A percentile compares a stretch with the other conserved stretches of the same genome.
These are phyloP conservation scores for Actinia tenebrosa DNA, from an alignment of 64 coral and sea anemone genomes.

Conservation along the genomic window DNA sequence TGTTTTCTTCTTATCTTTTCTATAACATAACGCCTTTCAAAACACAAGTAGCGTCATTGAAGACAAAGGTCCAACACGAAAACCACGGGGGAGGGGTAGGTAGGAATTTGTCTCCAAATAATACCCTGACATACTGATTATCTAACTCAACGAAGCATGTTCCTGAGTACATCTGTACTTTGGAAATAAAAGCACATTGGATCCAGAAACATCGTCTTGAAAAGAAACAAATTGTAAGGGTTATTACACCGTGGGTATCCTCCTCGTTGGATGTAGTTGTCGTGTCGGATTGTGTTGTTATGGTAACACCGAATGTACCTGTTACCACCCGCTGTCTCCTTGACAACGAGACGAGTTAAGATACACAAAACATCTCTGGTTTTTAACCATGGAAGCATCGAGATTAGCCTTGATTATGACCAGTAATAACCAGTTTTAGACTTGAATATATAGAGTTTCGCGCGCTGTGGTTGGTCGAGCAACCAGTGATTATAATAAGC, in stretches of 20 bases:
- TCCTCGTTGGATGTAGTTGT: not conserved
- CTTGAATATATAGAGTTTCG: too few relatives aligned
- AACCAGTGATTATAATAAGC: too few relatives aligned
- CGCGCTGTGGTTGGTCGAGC: too few relatives aligned
- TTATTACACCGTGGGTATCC: not conserved
- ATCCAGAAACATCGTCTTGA: not conserved
- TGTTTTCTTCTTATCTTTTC: not conserved
- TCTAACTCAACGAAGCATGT: not conserved
- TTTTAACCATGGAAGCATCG: not conserved
- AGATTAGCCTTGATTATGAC: not conserved
- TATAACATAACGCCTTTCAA: not conserved
- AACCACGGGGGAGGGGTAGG: not conserved
- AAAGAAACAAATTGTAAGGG: not conserved
- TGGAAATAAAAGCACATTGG: not conserved
- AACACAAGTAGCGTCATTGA: not conserved
- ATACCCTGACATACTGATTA: not conserved
- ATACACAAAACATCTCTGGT: not conserved
- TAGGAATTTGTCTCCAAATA: not conserved
- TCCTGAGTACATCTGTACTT: not conserved
- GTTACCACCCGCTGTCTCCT: conserved; percentile 10
- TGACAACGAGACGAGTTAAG: not conserved
- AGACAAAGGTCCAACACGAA: not conserved
- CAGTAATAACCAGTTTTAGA: too few relatives aligned
- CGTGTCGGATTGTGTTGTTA: not conserved
- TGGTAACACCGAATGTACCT: not conserved